Conservation (phyloP, 2,797 vertebrate genomes). For the Hafferia zeledoni region DNA sequence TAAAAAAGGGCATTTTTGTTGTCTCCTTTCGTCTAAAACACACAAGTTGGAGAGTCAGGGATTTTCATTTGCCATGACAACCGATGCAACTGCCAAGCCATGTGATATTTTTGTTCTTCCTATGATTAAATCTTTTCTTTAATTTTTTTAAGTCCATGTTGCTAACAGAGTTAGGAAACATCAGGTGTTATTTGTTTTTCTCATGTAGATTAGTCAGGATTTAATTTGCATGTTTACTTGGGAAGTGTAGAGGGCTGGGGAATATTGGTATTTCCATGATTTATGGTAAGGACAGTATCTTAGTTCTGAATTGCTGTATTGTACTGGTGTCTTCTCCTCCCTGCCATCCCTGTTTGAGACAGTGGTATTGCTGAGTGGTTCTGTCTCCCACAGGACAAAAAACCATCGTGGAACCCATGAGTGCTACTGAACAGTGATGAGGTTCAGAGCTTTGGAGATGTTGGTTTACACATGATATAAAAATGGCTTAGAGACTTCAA, state of each 20-base stretch:
- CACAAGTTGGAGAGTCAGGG: background rate
- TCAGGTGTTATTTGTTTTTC: constrained; percentile 57
- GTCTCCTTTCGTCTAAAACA: constrained; percentile 6
- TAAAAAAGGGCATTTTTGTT: constrained; percentile 26
- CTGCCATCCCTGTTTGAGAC: background rate
- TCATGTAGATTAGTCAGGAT: constrained; percentile 22
- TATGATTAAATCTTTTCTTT: background rate
- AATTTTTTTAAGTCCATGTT: background rate
- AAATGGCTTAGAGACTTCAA: background rate
- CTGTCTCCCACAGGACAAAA: background rate
- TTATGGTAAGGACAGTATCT: background rate
- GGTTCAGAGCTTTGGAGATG: background rate
- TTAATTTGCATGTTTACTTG: constrained; percentile 26
- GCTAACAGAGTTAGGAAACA: constrained; percentile 16
- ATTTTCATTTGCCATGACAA: constrained; percentile 68
- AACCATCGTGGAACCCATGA: accelerated
- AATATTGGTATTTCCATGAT: background rate
- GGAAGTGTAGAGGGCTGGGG: background rate
- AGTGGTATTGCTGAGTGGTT: background rate
- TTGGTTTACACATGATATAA: background rate
- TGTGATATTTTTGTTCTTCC: constrained; percentile 31
- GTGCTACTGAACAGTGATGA: background rate
- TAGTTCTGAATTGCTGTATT: background rate
- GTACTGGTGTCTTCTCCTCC: background rate
- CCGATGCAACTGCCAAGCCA: background rate